Evolutionary conservation across 2,797 vertebrate genomes (phyloP).

Genomic region (Pseudochaenichthys georgianus): DNA sequence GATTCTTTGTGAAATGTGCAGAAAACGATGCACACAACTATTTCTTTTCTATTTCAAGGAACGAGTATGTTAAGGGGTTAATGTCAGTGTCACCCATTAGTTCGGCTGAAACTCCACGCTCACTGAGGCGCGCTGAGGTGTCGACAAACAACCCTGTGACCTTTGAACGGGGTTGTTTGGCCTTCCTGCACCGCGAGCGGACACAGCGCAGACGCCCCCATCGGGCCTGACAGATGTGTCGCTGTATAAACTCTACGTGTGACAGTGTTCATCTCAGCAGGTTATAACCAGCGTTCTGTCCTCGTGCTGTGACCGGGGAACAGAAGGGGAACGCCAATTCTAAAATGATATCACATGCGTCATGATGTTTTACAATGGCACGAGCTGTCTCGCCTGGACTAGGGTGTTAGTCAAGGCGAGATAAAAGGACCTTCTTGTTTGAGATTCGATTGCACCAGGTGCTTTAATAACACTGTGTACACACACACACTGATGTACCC

Average conservation of each 20-base stretch:
- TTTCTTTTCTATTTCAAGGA: too few species aligned
- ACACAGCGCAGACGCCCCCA: slow-evolving; percentile 45
- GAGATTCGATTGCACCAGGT: slow-evolving; percentile 62
- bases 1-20: background rate
- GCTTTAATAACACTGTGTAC: slow-evolving; percentile 74
- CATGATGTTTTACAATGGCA: slow-evolving; percentile 30
- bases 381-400: slow-evolving; percentile 4
- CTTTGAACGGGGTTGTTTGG: slow-evolving; percentile 54
- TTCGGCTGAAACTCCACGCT: slow-evolving; percentile 38
- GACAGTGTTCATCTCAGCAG: too few species aligned
- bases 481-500: slow-evolving; percentile 60
- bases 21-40: background rate
- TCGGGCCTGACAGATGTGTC: slow-evolving; percentile 27
- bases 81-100: background rate
- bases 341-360: slow-evolving; percentile 4
- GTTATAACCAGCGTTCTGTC: background rate
- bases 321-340: slow-evolving; percentile 18
- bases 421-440: slow-evolving; percentile 66
- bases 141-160: slow-evolving; percentile 61
- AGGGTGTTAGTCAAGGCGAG: slow-evolving; percentile 19
- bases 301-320: background rate
- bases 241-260: too few species aligned
- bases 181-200: slow-evolving; percentile 22
- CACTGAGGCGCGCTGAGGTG: slow-evolving; percentile 43
- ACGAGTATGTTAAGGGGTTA: background rate